Conservation (phyloP, 1,140 invertebrate genomes). For the Ctenoplectra terminalis region DNA sequence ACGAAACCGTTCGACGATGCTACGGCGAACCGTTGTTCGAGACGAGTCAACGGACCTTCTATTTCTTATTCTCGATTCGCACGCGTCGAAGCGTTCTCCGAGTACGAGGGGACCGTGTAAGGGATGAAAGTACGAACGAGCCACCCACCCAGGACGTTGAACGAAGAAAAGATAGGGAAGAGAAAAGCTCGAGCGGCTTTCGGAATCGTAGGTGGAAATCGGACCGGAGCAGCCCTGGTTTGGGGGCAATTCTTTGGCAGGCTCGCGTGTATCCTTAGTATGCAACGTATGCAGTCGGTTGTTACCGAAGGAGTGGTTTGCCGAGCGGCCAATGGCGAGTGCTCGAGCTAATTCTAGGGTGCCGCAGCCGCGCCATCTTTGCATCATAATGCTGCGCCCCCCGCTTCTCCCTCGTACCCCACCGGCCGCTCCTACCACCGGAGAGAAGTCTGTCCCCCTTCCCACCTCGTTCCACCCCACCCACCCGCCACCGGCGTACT, state of each 20-base stretch:
- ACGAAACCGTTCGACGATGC: not conserved
- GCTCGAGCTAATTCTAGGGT: slow-evolving; percentile 83
- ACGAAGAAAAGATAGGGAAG: too few species aligned
- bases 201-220: slow-evolving; percentile 67
- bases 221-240: slow-evolving; percentile 46
- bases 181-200: not conserved
- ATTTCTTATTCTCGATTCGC: not conserved
- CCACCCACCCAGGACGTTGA: too few species aligned
- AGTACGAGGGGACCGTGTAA: not conserved
- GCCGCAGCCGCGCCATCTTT: slow-evolving; percentile 83
- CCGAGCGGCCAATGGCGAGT: slow-evolving; percentile 83
- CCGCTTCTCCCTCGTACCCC: slow-evolving; percentile 47
- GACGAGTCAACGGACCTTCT: not conserved
- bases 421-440: slow-evolving; percentile 51
- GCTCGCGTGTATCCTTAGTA: slow-evolving; percentile 82
- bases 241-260: slow-evolving; percentile 76
- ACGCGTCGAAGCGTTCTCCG: not conserved
- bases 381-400: slow-evolving; percentile 82
- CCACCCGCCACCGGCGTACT: slow-evolving; percentile 47
- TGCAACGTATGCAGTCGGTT: slow-evolving; percentile 83
- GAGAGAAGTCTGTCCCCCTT: slow-evolving; percentile 57
- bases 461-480: slow-evolving; percentile 53
- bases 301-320: slow-evolving; percentile 84
- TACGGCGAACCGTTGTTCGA: too few species aligned
- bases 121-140: not conserved